Base-by-base conservation (phyloP, 2,888 invertebrate species). In the Strigamia crassipes region DNA sequence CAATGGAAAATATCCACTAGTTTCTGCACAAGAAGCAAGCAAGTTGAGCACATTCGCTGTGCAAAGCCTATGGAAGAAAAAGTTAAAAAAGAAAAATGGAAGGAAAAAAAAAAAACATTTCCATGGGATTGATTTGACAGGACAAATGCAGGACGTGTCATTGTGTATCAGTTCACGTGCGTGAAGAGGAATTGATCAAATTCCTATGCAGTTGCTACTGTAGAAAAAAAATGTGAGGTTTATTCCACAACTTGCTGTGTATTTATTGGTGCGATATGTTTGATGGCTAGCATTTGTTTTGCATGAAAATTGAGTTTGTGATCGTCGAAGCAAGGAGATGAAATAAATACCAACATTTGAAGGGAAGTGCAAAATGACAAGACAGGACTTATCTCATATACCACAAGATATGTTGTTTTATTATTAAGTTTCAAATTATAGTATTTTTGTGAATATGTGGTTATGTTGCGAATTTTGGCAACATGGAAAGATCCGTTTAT, bases 171-270 rank as follows among this genome's bases (percentile, higher is more conserved):
- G 56, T 56, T 56, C 8, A 21, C 18, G 21, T 56, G 56, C 56
- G 56, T n/a, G 56, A 56, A 56, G 56, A 56, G 56, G n/a, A 56
- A 56, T 56, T 56, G 56, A 56, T 56, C 56, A 56, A 56, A 56
- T 56, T 56, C 18, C 56, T 21, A 56, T 56, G 56, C 56, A 56
- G 56, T 56, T 56, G 18, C n/a, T 51, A 51, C n/a, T 15, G 9
- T 51, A n/a, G 51, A n/a, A 15, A n/a, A 15, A n/a, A 51, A 51
- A 51, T 51, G 51, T 51, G 15, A 51, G 51, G 51, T 56, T 18
- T 56, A 56, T 56, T 56, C 56, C 18, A 4, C 18, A 56, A 56
- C 56, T 56, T 56, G 56, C 18, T 56, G 9, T 9, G 21, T 18
- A 5, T 56, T 56, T 56, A 56, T 56, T 56, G 56, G 56, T 56